Base-by-base conservation (phyloP, 2,888 invertebrate genomes). In the Dromius quadrimaculatus region DNA sequence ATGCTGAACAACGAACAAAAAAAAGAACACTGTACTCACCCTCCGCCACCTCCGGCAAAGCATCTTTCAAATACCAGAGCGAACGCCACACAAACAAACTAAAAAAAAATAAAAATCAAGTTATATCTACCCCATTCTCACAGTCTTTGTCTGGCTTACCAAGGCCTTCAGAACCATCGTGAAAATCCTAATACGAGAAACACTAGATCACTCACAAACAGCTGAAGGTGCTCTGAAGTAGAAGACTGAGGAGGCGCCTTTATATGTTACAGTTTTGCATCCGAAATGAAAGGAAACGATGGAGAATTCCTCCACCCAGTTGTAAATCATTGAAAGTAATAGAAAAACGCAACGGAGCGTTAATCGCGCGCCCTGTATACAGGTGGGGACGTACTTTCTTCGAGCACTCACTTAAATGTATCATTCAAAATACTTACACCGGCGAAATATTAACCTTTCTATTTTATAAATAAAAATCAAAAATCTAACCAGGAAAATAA, bases 11-110 rank as follows among this genome's bases (percentile, higher is more conserved):
- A 32, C 9, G 64, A 62, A 41, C 1, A 41, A 62, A 13, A 20
- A 28, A 15, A 13, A 9, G 32, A 36, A 43, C 4, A 71, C 74
- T 15, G 41, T 47, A 11, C 78, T 79, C 76, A 81, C 79, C 87
- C 86, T 71, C 86, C 85, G 72, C 85, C 84, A 15, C 79, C 76
- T 76, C 66, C 68, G n/a, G 80, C 73, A 78, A 76, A 73, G 83
- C 79, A 80, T 76, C 83, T 43, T 81, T 83, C 77, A 80, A 81
- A 77, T 81, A 86, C 70, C 73, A 79, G 76, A 74, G 80, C 75
- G 74, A 81, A 76, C 73, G 78, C 77, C 77, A 81, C 75, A 70
- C 77, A 77, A 73, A 78, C 78, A 74, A 81, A 75, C 81, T 81
- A 47, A 41, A 72, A 64, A 62, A 75, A 63, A 71, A 71, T 74